Evolutionary conservation across 2,113 vertebrate genomes (phyloP), one percentile per base, ranked within the genome.

Genomic region (Pseudolaguvia tuberculata): DNA sequence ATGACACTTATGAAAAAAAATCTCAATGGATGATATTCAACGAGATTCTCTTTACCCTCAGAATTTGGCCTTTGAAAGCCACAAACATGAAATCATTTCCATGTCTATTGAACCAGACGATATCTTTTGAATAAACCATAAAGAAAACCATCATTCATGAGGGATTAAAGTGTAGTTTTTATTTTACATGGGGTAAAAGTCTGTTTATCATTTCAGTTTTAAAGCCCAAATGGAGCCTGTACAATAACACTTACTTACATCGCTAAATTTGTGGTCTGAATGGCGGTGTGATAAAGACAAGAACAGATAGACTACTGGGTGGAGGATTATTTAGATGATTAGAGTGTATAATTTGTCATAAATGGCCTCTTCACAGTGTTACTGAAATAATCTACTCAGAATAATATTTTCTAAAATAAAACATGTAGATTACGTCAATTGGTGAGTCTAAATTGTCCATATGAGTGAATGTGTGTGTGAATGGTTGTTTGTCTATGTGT

Each of bases 1-100:
- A 51, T 51, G 29, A 20, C 52, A 29, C 47, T 59, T 52, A 55
- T 75, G 55, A 61, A 75, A 75, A n/a, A 75, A 75, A 47, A 75
- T 21, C 21, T 56, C 51, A 55, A 45, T 52, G 35, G 15, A 65
- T 25, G 13, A 55, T 48, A 45, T 20, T 14, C 23, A 47, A 48
- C 59, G 29, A 45, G 31, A 55, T 55, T 62, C 42, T 21, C 25
- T 72, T 59, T 66, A 66, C 45, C 23, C 45, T 67, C 8, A 20
- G 15, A 25, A 51, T 25, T 73, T 39, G 51, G 70, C 50, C 59
- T 42, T 55, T 39, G 45, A 45, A 31, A 74, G 50, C 42, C 72
- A 14, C 15, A 42, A 29, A 47, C n/a, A 47, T 65, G 59, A 47
- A 52, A 55, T 42, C 10, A 0, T 65, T 74, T 75, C 52, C 42